Conservation (phyloP, 2,797 vertebrate species). For the Eidolon dupreanum region DNA sequence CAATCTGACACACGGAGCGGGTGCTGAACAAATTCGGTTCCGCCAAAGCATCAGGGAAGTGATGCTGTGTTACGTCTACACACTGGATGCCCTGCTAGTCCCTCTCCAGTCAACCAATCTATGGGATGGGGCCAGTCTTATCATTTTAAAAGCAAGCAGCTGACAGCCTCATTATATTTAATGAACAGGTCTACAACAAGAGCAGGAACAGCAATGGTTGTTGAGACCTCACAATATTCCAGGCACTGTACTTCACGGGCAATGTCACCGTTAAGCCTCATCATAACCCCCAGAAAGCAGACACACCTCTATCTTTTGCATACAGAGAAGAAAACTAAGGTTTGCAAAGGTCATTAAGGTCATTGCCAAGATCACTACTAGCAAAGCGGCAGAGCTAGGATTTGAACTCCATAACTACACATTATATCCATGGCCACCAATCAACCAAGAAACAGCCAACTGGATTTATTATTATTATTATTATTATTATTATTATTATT, state of each 20-base stretch:
- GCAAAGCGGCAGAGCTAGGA: not conserved
- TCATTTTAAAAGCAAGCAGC: not conserved
- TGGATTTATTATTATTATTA: too few relatives aligned
- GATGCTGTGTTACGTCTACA: accelerated
- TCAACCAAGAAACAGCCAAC: not conserved
- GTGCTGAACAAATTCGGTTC: not conserved
- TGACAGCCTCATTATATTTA: not conserved
- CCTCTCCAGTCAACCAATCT: not conserved
- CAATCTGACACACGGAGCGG: not conserved
- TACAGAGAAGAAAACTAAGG: not conserved
- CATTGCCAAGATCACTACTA: not conserved
- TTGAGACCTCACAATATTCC: not conserved
- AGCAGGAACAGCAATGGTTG: not conserved
- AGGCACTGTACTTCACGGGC: not conserved
- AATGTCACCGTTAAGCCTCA: accelerated
- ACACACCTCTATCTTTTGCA: not conserved
- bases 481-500: too few relatives aligned
- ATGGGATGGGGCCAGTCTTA: not conserved
- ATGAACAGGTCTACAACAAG: accelerated
- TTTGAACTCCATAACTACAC: not conserved
- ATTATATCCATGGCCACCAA: not conserved
- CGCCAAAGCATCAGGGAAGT: not conserved
- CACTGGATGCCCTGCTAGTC: accelerated
- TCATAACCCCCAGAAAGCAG: not conserved
- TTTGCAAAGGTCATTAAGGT: not conserved